These are phyloP conservation scores for Brachionus paranguensis DNA, from an alignment of 1,140 invertebrate genomes.

Conservation along the genomic window DNA sequence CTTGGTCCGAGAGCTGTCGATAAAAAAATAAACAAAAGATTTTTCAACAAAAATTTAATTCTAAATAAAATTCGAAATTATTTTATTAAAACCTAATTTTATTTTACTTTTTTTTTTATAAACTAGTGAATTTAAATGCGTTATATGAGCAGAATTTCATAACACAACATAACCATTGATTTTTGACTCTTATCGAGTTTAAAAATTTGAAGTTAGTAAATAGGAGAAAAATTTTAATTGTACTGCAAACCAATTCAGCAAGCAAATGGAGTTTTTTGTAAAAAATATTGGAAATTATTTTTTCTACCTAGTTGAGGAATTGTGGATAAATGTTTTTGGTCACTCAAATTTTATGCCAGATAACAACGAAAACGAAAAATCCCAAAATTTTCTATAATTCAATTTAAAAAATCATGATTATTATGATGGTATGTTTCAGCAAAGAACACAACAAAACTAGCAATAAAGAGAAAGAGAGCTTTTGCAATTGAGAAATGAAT, in stretches of 20 bases:
- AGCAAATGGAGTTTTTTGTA: not conserved
- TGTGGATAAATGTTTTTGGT: not conserved
- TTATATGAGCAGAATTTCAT: not conserved
- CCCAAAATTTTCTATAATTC: conserved; percentile 12
- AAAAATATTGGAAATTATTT: not conserved
- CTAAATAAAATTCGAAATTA: not conserved
- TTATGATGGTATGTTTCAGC: conserved; percentile 26
- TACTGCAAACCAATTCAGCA: not conserved
- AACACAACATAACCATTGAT: not conserved
- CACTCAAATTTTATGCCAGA: not conserved
- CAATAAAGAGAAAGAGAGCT: not conserved
- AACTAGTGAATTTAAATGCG: not conserved
- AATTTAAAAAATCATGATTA: conserved; percentile 24
- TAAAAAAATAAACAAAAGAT: not conserved
- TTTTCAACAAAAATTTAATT: not conserved
- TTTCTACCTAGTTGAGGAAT: not conserved
- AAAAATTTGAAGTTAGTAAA: not conserved
- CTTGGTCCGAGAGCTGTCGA: not conserved
- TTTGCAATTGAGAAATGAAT: not conserved
- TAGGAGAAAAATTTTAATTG: not conserved
- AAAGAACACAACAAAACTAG: not conserved
- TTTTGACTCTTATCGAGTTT: not conserved
- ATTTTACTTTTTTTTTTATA: not conserved
- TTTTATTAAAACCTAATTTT: not conserved
- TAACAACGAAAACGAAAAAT: not conserved